Percentiles rank a stretch among this genome's conserved stretches.
Evolutionary conservation across 2,888 invertebrate genomes (phyloP).

Genomic region (Aphodius granarius): DNA sequence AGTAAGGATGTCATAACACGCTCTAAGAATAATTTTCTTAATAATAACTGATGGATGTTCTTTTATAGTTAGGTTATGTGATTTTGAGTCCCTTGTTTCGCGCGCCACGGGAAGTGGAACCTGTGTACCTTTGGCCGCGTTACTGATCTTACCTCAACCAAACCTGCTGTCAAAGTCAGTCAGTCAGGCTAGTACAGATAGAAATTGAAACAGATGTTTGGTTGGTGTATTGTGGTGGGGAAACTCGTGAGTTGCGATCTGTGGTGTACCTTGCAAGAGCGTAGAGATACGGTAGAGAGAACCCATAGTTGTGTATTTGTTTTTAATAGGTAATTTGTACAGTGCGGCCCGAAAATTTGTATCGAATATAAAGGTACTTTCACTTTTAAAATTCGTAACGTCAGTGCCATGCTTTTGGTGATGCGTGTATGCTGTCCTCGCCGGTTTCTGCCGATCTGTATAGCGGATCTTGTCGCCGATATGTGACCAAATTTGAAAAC

Average conservation of each 20-base stretch:
- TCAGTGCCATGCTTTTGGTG: background rate
- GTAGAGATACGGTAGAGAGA: constrained; percentile 3
- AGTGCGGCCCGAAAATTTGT: constrained; percentile 17
- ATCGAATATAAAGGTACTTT: constrained; percentile 17
- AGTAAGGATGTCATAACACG: background rate
- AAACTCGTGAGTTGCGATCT: constrained; percentile 19
- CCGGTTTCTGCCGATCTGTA: background rate
- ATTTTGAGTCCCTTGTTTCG: no score
- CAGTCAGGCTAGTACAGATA: background rate
- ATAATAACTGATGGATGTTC: background rate
- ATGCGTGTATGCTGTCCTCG: background rate
- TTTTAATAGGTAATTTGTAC: constrained; percentile 26
- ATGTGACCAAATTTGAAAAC: constrained; percentile 20
- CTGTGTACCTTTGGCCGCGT: background rate
- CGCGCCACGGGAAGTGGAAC: background rate
- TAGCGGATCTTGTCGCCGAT: background rate
- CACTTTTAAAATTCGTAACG: constrained; percentile 1
- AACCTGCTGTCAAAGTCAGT: background rate
- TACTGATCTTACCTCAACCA: constrained; percentile 14
- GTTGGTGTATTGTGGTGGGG: constrained; percentile 20
- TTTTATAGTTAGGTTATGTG: no score
- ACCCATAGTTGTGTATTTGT: constrained; percentile 23
- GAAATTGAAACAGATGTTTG: constrained; percentile 23
- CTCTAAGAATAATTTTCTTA: background rate
- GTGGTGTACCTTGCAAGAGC: constrained; percentile 21